Percentiles rank a stretch among this genome's conserved stretches.
Evolutionary conservation across 2,113 vertebrate genomes (phyloP).

Genomic region (Onychostoma macrolepis): DNA sequence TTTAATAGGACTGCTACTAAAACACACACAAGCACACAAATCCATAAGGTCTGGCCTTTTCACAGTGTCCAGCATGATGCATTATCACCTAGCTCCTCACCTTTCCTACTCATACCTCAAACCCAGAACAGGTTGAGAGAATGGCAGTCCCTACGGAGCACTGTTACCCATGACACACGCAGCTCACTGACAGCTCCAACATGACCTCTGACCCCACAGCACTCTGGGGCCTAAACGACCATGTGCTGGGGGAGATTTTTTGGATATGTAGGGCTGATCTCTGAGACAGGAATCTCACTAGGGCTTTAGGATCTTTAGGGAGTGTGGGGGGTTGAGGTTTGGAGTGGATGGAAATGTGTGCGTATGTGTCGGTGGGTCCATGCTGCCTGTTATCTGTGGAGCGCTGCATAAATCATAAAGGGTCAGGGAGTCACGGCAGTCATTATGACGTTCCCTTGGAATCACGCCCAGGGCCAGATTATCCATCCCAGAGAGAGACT

Average conservation of each 20-base stretch:
- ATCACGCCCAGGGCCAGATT: slow-evolving; percentile 71
- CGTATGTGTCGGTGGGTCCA: slow-evolving; percentile 42
- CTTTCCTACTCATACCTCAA: slow-evolving; percentile 34
- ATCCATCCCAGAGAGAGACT: slow-evolving; percentile 69
- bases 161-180: slow-evolving; percentile 65
- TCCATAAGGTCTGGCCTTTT: neutral
- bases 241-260: slow-evolving; percentile 40
- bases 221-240: slow-evolving; percentile 69
- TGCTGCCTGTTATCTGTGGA: slow-evolving; percentile 61
- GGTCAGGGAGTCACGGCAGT: slow-evolving; percentile 68
- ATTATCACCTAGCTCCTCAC: slow-evolving; percentile 25
- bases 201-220: slow-evolving; percentile 69
- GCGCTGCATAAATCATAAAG: slow-evolving; percentile 66
- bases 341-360: slow-evolving; percentile 50
- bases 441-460: slow-evolving; percentile 75
- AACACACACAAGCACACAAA: slow-evolving; percentile 8
- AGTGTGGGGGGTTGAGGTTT: slow-evolving; percentile 51
- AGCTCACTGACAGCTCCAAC: slow-evolving; percentile 68
- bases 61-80: slow-evolving; percentile 11
- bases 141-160: slow-evolving; percentile 54
- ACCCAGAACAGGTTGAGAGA: slow-evolving; percentile 25
- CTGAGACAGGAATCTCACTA: slow-evolving; percentile 7
- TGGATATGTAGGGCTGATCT: slow-evolving; percentile 41
- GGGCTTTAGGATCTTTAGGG: slow-evolving; percentile 26
- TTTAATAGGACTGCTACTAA: neutral